Percentiles rank a stretch among this genome's conserved stretches.
Evolutionary conservation across 1,140 invertebrate genomes (phyloP).

Genomic region (Centruroides sculpturatus): DNA sequence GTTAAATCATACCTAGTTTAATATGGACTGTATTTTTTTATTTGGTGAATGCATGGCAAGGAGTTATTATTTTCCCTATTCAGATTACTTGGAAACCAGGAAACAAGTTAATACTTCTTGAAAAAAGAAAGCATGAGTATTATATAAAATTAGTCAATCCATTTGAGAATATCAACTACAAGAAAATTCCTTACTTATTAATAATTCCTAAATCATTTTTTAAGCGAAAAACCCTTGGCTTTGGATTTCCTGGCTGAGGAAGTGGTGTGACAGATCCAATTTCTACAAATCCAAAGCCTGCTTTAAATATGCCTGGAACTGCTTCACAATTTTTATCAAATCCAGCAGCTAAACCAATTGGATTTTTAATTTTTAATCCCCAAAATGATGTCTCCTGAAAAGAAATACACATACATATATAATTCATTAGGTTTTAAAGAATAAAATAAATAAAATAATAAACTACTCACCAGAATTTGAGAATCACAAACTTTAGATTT

Average conservation of each 20-base stretch:
- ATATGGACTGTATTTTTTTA: no score
- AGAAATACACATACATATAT: neutral
- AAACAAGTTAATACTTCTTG: neutral
- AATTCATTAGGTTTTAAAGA: no score
- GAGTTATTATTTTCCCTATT: no score
- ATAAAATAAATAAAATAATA: neutral
- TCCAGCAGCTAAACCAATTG: conserved; percentile 89
- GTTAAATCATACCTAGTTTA: no score
- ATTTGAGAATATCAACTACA: no score
- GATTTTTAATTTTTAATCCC: conserved; percentile 54
- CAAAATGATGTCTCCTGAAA: conserved; percentile 27
- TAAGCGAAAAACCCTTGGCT: conserved; percentile 81
- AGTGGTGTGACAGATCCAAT: conserved; percentile 88
- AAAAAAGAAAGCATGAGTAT: no score
- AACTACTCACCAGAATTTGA: conserved; percentile 4
- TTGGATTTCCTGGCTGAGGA: conserved; percentile 81
- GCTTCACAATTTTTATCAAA: conserved; percentile 97
- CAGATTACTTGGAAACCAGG: no score
- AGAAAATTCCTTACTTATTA: conserved; percentile 45
- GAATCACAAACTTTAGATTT: conserved; percentile 6
- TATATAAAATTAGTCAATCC: no score
- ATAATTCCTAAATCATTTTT: conserved; percentile 75
- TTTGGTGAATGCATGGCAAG: no score
- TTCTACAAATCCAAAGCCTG: conserved; percentile 94
- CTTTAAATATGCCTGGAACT: conserved; percentile 55